A percentile compares a stretch with the other conserved stretches of the same genome.
Conservation (phyloP, 1,140 invertebrate genomes). For the Lepidurus arcticus region DNA sequence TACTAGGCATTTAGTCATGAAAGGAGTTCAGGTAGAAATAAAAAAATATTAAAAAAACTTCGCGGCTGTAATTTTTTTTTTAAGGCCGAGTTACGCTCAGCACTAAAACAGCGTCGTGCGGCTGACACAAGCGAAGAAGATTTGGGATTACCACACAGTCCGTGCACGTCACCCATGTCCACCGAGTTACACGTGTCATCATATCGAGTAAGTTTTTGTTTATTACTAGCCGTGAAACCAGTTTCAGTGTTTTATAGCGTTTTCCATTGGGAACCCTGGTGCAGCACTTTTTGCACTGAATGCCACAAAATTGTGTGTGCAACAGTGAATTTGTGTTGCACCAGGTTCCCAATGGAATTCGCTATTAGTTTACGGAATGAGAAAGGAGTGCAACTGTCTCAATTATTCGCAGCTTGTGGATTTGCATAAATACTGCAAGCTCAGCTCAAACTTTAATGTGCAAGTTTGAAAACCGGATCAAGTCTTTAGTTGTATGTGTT, state of each 20-base stretch:
- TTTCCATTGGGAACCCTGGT: no score
- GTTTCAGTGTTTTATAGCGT: neutral
- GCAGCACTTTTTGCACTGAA: no score
- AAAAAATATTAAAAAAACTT: neutral
- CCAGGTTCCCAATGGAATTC: no score
- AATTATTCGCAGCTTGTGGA: no score
- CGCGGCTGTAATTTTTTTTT: neutral
- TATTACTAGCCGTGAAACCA: neutral
- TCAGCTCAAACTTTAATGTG: no score
- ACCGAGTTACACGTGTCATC: constrained; percentile 39
- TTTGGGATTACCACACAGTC: constrained; percentile 57
- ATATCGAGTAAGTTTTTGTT: neutral
- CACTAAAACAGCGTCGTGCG: constrained; percentile 51
- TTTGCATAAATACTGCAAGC: no score
- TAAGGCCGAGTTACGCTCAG: neutral
- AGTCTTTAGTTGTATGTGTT: no score
- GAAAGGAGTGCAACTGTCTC: no score
- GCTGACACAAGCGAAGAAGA: constrained; percentile 49
- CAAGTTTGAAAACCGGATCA: no score
- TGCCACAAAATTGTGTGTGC: no score
- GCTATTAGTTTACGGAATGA: no score
- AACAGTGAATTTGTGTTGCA: no score
- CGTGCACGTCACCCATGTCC: constrained; percentile 43
- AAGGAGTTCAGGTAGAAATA: neutral
- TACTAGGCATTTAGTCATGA: neutral